Evolutionary conservation across 2,888 invertebrate species (phyloP).

Genomic region (Hirudinaria manillensis): DNA sequence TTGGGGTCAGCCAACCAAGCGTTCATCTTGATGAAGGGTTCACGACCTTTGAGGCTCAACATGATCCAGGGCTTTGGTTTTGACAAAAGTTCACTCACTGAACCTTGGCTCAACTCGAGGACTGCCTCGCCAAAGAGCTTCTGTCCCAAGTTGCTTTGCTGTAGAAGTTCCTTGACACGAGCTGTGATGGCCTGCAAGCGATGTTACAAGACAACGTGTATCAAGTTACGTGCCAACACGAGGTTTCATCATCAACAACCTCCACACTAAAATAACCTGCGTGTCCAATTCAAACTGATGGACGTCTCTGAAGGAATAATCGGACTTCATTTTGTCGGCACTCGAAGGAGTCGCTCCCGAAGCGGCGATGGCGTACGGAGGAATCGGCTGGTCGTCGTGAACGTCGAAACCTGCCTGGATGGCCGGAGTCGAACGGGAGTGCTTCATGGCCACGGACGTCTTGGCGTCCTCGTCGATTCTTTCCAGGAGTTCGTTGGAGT

Average conservation of each 20-base stretch:
- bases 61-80: conserved; percentile 99
- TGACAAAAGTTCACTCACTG: conserved; percentile 90
- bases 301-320: conserved; percentile 50
- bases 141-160: conserved; percentile 94
- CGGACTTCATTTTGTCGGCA: conserved; percentile 89
- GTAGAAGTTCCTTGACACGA: conserved; percentile 87
- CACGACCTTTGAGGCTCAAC: conserved; percentile 93
- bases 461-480: conserved; percentile 1
- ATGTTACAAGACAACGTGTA: not conserved
- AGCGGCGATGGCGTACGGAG: conserved; percentile 58
- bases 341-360: conserved; percentile 84
- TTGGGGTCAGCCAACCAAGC: conserved; percentile 87
- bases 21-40: conserved; percentile 64
- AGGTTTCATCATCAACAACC: conserved; percentile 64
- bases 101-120: conserved; percentile 83
- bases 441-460: no score
- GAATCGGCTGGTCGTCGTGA: no score
- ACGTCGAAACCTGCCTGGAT: no score
- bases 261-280: not conserved
- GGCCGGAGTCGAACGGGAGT: no score
- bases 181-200: conserved; percentile 70
- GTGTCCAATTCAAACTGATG: not conserved
- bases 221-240: not conserved
- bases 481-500: no score
- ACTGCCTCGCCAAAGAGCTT: conserved; percentile 96